Evolutionary conservation across 2,797 vertebrate genomes (phyloP).

Genomic region (Myripristis jacobus): DNA sequence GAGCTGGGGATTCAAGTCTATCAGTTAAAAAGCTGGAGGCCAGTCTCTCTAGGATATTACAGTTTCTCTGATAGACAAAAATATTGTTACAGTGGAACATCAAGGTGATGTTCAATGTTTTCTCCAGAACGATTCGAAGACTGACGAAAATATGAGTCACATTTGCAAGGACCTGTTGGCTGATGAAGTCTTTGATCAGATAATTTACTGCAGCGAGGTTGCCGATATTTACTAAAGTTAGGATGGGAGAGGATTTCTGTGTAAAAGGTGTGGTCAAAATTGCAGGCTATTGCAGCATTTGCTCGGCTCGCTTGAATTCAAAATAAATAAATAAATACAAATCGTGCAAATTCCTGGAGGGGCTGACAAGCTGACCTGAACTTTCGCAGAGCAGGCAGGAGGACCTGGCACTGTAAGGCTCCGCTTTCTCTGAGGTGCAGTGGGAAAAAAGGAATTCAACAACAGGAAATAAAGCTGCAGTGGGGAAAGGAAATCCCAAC

Average conservation of each 20-base stretch:
- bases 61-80: conserved; percentile 15
- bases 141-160: conserved; percentile 34
- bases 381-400: conserved; percentile 11
- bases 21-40: conserved; percentile 44
- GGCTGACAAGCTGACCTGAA: conserved; percentile 17
- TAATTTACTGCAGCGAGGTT: conserved; percentile 15
- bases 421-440: conserved; percentile 65
- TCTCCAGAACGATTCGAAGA: neutral
- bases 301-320: neutral
- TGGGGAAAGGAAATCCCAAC: conserved; percentile 78
- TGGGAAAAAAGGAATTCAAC: conserved; percentile 80
- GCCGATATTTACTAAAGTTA: conserved; percentile 12
- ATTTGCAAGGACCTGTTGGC: conserved; percentile 21
- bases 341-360: neutral
- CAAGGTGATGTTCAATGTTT: neutral
- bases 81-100: neutral
- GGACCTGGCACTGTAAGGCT: conserved; percentile 44
- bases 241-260: neutral
- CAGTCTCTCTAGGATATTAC: conserved; percentile 20
- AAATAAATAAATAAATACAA: conserved; percentile 22
- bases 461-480: conserved; percentile 83
- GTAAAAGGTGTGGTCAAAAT: neutral
- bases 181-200: conserved; percentile 34
- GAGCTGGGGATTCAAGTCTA: conserved; percentile 54
- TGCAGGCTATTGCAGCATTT: conserved; percentile 21